Conservation (phyloP, 2,113 vertebrate species). For the Sus scrofa region DNA sequence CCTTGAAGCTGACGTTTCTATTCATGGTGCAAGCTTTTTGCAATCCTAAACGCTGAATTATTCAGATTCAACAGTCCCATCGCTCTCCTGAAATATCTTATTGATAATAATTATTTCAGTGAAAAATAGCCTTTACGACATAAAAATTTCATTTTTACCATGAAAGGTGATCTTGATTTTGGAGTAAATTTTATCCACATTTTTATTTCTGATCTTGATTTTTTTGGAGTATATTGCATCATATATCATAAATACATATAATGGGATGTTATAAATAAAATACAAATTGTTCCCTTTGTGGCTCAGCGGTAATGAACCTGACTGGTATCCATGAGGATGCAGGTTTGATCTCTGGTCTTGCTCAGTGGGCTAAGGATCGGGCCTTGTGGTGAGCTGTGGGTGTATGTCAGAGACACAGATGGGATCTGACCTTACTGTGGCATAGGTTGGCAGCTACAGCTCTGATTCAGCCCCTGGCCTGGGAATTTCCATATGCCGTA, state of each 20-base stretch:
- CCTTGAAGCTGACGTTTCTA: fast-evolving
- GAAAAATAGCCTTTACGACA: background rate
- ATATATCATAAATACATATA: no score
- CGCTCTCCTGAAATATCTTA: background rate
- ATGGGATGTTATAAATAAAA: background rate
- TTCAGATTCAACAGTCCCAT: background rate
- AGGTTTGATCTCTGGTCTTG: background rate
- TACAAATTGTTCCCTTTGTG: no score
- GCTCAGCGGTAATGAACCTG: no score
- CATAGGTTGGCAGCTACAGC: no score
- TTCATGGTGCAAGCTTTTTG: background rate
- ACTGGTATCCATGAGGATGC: background rate
- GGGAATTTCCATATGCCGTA: no score
- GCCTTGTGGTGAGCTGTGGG: no score
- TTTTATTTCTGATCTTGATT: background rate
- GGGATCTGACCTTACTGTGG: no score
- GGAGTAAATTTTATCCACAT: background rate
- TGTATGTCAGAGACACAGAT: no score
- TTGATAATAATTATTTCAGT: background rate
- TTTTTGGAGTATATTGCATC: background rate
- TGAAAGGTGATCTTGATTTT: background rate
- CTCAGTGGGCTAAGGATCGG: no score
- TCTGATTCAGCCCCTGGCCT: no score
- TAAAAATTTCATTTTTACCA: background rate
- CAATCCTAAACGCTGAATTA: background rate